Evolutionary conservation across 1,140 invertebrate genomes (phyloP).

Genomic region (Apis mellifera): Amel_HAv3.1 CM009933.2:7428501-7429000

Average conservation of each 20-base stretch:
- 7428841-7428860: conserved; percentile 58
- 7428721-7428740: conserved; percentile 66
- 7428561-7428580: background rate
- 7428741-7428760: conserved; percentile 52
- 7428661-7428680: conserved; percentile 59
- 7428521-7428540: no score
- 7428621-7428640: conserved; percentile 75
- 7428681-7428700: conserved; percentile 56
- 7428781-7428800: conserved; percentile 60
- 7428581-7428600: background rate
- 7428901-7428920: conserved; percentile 51
- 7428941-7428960: conserved; percentile 68
- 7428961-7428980: conserved; percentile 60
- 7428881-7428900: conserved; percentile 57
- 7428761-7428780: conserved; percentile 66
- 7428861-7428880: conserved; percentile 57
- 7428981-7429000: conserved; percentile 43
- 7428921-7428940: conserved; percentile 65
- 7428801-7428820: conserved; percentile 64
- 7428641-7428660: conserved; percentile 75
- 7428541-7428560: background rate
- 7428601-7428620: background rate
- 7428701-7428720: conserved; percentile 76
- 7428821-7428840: conserved; percentile 57
- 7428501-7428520: background rate